These are phyloP conservation scores for Carapus acus DNA, from an alignment of 2,797 vertebrate species.

Conservation along the genomic window DNA sequence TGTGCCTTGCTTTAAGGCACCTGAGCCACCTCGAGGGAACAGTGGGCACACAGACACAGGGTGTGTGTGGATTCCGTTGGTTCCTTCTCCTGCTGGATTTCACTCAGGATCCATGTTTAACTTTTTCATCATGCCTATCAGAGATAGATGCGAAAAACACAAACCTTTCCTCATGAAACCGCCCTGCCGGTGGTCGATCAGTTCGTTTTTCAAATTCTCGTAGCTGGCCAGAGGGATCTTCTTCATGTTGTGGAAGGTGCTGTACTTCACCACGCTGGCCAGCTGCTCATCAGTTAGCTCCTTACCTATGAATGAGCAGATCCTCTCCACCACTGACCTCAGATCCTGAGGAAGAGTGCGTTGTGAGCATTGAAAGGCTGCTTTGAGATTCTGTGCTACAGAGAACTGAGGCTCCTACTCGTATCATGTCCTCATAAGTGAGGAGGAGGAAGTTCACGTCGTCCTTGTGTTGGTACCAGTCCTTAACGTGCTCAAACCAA, in stretches of 20 bases:
- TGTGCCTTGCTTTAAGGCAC: too few relatives aligned
- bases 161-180: conserved; percentile 66
- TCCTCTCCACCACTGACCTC: conserved; percentile 41
- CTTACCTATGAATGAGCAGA: conserved; percentile 56
- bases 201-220: conserved; percentile 5
- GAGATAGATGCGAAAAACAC: not conserved
- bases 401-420: conserved; percentile 40
- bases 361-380: too few relatives aligned
- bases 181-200: conserved; percentile 46
- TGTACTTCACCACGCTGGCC: conserved; percentile 52
- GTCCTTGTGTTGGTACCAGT: conserved; percentile 56
- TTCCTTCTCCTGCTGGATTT: too few relatives aligned
- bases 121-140: too few relatives aligned
- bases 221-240: conserved; percentile 62
- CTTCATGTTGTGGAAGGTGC: conserved; percentile 64
- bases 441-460: conserved; percentile 64
- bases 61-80: too few relatives aligned
- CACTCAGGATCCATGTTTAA: too few relatives aligned
- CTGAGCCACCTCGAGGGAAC: too few relatives aligned
- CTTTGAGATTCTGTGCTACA: not conserved
- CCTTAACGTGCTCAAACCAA: conserved; percentile 68
- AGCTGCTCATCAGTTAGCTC: conserved; percentile 55
- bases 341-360: conserved; percentile 59
- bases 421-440: conserved; percentile 67
- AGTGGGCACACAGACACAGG: too few relatives aligned